These are phyloP conservation scores for Scartelaos histophorus DNA, from an alignment of 2,113 vertebrate species.

Conservation along the genomic window DNA sequence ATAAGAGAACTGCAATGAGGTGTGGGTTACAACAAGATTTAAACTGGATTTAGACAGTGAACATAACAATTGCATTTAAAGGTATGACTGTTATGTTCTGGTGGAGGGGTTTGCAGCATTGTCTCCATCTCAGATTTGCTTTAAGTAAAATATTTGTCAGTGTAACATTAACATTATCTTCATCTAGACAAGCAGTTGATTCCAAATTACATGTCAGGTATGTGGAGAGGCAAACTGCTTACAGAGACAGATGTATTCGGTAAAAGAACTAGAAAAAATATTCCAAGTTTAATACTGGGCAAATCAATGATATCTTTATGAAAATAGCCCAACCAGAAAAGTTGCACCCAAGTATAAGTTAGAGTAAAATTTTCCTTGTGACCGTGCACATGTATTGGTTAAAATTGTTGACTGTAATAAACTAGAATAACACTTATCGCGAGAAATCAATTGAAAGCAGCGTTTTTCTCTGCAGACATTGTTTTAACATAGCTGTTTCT, in stretches of 20 bases:
- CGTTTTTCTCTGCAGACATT: neutral
- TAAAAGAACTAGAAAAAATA: too few relatives aligned
- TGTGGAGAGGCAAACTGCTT: neutral
- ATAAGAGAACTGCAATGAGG: slow-evolving; percentile 45
- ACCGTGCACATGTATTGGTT: neutral
- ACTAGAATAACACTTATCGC: too few relatives aligned
- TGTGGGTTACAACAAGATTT: neutral
- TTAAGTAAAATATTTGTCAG: neutral
- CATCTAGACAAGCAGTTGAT: neutral
- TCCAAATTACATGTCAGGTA: neutral
- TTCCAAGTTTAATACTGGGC: too few relatives aligned
- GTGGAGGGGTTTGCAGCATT: too few relatives aligned
- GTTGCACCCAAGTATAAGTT: neutral
- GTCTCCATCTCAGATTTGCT: neutral
- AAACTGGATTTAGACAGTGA: neutral
- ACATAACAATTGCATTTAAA: neutral
- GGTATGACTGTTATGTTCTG: neutral
- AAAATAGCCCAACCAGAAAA: neutral
- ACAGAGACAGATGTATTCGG: too few relatives aligned
- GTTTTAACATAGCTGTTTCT: neutral
- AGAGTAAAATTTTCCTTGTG: neutral
- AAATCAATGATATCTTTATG: neutral
- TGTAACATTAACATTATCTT: neutral
- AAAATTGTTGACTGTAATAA: neutral
- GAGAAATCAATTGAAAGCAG: neutral